Conservation (phyloP, 2,797 vertebrate species). For the Enteromius thamalakanensis region DNA sequence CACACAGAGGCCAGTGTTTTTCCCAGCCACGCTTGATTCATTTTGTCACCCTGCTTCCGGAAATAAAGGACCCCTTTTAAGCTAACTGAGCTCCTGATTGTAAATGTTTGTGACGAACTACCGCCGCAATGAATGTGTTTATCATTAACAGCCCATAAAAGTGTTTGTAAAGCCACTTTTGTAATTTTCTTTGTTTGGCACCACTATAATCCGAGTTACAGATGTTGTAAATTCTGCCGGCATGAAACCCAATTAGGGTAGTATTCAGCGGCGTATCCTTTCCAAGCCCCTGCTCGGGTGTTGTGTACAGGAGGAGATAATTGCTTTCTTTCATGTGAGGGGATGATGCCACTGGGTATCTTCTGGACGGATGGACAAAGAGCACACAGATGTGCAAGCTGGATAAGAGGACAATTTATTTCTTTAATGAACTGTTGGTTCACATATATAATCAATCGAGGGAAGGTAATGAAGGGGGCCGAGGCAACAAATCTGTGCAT, state of each 20-base stretch:
- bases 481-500: slow-evolving; percentile 15
- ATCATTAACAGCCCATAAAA: slow-evolving; percentile 69
- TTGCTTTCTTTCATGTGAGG: slow-evolving; percentile 56
- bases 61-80: slow-evolving; percentile 37
- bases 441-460: slow-evolving; percentile 48
- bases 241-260: slow-evolving; percentile 67
- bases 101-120: slow-evolving; percentile 55
- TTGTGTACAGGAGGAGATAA: slow-evolving; percentile 60
- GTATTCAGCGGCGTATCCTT: slow-evolving; percentile 62
- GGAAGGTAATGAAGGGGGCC: slow-evolving; percentile 33
- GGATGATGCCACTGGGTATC: slow-evolving; percentile 49
- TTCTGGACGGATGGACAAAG: slow-evolving; percentile 62
- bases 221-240: slow-evolving; percentile 68
- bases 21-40: slow-evolving; percentile 31
- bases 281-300: slow-evolving; percentile 38
- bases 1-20: slow-evolving; percentile 24
- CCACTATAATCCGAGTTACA: slow-evolving; percentile 69
- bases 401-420: slow-evolving; percentile 47
- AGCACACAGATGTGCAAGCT: slow-evolving; percentile 43
- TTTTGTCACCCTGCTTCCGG: slow-evolving; percentile 37
- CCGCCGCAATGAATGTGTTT: slow-evolving; percentile 61
- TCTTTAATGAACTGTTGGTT: slow-evolving; percentile 56
- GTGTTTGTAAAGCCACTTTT: slow-evolving; percentile 68
- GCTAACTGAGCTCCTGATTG: slow-evolving; percentile 52
- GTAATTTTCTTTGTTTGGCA: slow-evolving; percentile 66